Base-by-base conservation (phyloP, 1,140 invertebrate genomes). In the Delia radicum region DNA sequence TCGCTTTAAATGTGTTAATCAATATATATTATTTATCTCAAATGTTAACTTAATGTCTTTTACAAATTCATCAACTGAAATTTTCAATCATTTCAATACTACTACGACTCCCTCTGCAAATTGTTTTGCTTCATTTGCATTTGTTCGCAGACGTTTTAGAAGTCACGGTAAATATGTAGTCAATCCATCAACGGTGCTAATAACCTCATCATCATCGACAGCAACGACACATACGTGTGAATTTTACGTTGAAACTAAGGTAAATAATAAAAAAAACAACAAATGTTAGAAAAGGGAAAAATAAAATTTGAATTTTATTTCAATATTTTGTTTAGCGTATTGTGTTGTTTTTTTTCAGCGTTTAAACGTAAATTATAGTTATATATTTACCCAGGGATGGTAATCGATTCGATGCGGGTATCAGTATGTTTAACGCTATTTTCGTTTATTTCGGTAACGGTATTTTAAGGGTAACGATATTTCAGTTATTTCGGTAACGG, bases 131-230 rank as follows among this genome's bases (percentile, higher is more conserved):
- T 69, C 65, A 37, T 69, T 69, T 33, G 29, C 65, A 69, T 69
- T 69, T 21, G 65, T 69, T 21, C 65, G 65, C 65, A 69, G 37
- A 37, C 65, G 65, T 69, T 69, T 69, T 69, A 31, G 29, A 33
- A 69, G 31, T 33, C 65, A 69, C 21, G 65, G 65, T 12, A 69
- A 69, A 69, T 69, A 69, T 33, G 65, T 69, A 33, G 65, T 69
- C 65, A 69, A 69, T 69, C 29, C 65, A 21, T 55, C 48, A 55
- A 55, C 72, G 48, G 37, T 61, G 48, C 48, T 73, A 73, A 55
- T 61, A 73, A 55, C 48, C 37, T 28, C 72, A 73, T 73, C 72
- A 73, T 42, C 72, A 29, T 12, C 42, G 18, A 48, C 48, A 73
- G 48, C 48, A 31, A 31, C 72, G 26, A 28, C 72, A 55, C 42